These are phyloP conservation scores for Diprion similis DNA, from an alignment of 1,140 invertebrate species.

Conservation along the genomic window DNA sequence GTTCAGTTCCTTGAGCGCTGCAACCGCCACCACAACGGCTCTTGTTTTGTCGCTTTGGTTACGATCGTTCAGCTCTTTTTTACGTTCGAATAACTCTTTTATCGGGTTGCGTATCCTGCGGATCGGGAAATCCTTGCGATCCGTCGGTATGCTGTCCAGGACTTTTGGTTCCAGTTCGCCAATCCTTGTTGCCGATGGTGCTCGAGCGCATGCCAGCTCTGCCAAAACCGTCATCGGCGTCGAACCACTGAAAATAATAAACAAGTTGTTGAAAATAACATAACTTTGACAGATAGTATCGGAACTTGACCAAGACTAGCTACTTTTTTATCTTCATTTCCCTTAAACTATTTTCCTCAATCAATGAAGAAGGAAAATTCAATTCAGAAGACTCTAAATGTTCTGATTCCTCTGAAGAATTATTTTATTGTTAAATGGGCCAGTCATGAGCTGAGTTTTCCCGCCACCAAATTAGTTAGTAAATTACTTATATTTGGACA, in stretches of 20 bases:
- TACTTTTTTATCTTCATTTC: no score
- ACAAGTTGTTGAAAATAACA: background rate
- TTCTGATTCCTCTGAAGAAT: no score
- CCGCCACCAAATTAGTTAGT: no score
- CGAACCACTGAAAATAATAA: constrained; percentile 46
- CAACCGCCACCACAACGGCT: constrained; percentile 17
- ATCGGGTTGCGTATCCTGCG: constrained; percentile 55
- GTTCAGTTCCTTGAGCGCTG: constrained; percentile 29
- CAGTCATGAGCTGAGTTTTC: no score
- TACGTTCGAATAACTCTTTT: constrained; percentile 57
- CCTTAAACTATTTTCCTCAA: no score
- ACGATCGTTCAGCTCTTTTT: constrained; percentile 53
- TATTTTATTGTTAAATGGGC: no score
- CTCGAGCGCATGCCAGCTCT: constrained; percentile 56
- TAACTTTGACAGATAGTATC: no score
- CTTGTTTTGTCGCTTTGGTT: constrained; percentile 42
- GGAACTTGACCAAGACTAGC: no score
- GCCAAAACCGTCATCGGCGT: constrained; percentile 59
- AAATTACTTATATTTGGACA: no score
- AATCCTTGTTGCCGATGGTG: constrained; percentile 43
- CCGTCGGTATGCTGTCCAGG: constrained; percentile 18
- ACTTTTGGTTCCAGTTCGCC: constrained; percentile 8
- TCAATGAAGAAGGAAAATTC: no score
- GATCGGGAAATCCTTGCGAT: constrained; percentile 26
- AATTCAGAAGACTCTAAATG: no score